Evolutionary conservation across 2,888 invertebrate species (phyloP).

Genomic region (Trachelus stipa): DNA sequence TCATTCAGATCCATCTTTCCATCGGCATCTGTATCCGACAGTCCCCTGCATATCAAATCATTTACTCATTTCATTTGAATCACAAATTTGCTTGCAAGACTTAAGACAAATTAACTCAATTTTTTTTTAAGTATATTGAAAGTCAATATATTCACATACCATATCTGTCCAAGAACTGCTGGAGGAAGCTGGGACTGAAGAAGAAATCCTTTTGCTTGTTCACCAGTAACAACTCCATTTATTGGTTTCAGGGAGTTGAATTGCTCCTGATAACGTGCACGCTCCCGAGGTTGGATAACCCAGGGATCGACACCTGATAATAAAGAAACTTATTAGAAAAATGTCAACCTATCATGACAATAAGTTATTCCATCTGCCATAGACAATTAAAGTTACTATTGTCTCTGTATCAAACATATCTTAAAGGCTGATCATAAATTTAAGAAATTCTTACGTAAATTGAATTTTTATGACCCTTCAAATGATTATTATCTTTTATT

Average conservation of each 20-base stretch:
- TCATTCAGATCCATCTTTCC: conserved; percentile 96
- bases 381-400: neutral
- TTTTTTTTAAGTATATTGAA: neutral
- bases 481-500: neutral
- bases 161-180: conserved; percentile 91
- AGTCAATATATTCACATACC: conserved; percentile 71
- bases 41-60: conserved; percentile 70
- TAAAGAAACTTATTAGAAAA: neutral
- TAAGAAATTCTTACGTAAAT: neutral
- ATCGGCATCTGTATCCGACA: conserved; percentile 96
- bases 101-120: conserved; percentile 8
- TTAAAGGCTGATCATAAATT: neutral
- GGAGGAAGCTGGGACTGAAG: conserved; percentile 93
- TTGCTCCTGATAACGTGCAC: conserved; percentile 90
- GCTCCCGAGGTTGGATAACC: conserved; percentile 88
- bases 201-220: conserved; percentile 93
- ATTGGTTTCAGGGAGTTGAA: conserved; percentile 89
- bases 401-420: neutral
- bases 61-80: neutral
- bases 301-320: conserved; percentile 78
- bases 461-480: neutral
- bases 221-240: conserved; percentile 90
- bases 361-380: neutral
- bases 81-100: conserved; percentile 6
- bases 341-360: neutral